phyloP scores from a whole-genome alignment of 2,113 vertebrate genomes.

The Microcebus tavaratra region DNA sequence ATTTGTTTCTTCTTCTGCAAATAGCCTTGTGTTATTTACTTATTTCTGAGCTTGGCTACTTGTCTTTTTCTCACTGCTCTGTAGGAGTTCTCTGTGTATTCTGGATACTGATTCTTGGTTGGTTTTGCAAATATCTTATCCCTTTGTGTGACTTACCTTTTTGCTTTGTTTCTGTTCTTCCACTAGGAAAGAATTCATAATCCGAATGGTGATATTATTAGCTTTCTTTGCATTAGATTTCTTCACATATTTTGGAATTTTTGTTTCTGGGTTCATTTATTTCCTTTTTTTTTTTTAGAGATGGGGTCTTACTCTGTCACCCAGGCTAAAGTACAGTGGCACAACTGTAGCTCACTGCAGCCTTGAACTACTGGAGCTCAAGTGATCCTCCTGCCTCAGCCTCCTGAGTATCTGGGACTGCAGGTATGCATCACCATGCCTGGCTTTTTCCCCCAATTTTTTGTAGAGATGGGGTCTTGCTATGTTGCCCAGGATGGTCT shows the following conservation, averaged over 20 bases:
- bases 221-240: constrained; percentile 23
- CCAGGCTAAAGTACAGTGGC: too few species aligned
- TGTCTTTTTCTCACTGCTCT: constrained; percentile 41
- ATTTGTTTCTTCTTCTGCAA: constrained; percentile 46
- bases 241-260: constrained; percentile 24
- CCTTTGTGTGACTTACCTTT: neutral
- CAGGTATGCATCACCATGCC: too few species aligned
- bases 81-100: neutral
- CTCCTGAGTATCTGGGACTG: too few species aligned
- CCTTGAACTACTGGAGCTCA: too few species aligned
- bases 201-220: neutral
- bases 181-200: neutral
- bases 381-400: too few species aligned
- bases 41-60: constrained; percentile 26
- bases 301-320: too few species aligned
- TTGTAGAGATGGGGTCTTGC: too few species aligned
- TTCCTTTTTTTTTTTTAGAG: neutral
- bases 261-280: neutral
- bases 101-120: constrained; percentile 25
- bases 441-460: too few species aligned
- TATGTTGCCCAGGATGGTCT: too few species aligned
- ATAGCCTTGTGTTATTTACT: neutral
- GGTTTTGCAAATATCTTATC: constrained; percentile 15
- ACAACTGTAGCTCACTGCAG: too few species aligned
- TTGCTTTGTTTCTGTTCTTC: constrained; percentile 7